A percentile compares a stretch with the other conserved stretches of the same genome.
phyloP scores from a whole-genome alignment of 2,888 invertebrate species.

The Galeruca laticollis region DNA sequence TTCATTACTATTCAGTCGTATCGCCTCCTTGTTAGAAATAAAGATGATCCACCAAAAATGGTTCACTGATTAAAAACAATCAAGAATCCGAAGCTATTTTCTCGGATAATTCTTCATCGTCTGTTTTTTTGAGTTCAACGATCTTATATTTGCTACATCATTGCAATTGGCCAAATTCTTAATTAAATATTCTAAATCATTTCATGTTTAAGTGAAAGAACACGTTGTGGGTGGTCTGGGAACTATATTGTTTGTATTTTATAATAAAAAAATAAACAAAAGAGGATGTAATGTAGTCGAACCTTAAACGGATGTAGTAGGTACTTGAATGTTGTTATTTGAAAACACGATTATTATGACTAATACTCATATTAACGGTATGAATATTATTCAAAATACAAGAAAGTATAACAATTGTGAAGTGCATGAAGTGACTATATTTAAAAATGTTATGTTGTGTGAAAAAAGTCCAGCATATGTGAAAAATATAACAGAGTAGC shows the following conservation, averaged over 20 bases:
- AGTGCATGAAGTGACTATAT: no score
- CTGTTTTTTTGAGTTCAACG: constrained; percentile 22
- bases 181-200: constrained; percentile 10
- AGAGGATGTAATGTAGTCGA: constrained; percentile 1
- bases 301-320: background rate
- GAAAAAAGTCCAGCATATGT: no score
- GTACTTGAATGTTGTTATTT: background rate
- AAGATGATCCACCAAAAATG: constrained; percentile 20
- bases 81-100: constrained; percentile 19
- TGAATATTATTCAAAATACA: no score
- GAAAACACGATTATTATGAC: background rate
- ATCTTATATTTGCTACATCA: constrained; percentile 14
- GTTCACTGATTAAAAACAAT: constrained; percentile 29
- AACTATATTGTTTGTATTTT: constrained; percentile 14
- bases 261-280: background rate
- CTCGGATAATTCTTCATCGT: constrained; percentile 9
- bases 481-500: no score
- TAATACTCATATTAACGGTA: no score
- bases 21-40: constrained; percentile 1
- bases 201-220: constrained; percentile 8
- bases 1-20: constrained; percentile 6
- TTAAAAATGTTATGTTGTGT: no score
- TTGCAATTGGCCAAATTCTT: constrained; percentile 15
- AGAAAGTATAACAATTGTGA: no score
- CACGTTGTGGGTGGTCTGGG: constrained; percentile 8